Base-by-base conservation (phyloP, 2,113 vertebrate genomes). In the Etheostoma spectabile region DNA sequence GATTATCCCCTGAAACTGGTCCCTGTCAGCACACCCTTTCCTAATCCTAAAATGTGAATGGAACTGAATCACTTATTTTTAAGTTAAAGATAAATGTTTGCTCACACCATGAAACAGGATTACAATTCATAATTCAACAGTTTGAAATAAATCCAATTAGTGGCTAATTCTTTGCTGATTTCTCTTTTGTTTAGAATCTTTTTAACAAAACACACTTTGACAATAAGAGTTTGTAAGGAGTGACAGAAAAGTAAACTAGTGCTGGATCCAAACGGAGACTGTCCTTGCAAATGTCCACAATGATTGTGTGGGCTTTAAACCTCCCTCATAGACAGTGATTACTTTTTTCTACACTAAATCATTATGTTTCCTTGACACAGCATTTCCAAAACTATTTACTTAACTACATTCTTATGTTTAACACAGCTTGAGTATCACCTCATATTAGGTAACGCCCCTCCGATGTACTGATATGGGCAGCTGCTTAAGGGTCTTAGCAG, bases 401-500 rank as follows among this genome's bases (percentile, higher is more conserved):
- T 38, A 16, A 79, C 22, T 60, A 67, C 21, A 30, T 74, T 68
- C 15, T 42, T 53, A 15, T 49, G 27, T 53, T 49, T 21, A 55
- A 56, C 56, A 73, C 24, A 52, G 64, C 63, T 74, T 74, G 16
- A 75, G 48, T 77, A 46, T 71, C 49, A 72, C 61, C 76, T 77
- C 14, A 6, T 13, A 42, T 27, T 42, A 66, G 51, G 66, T 86
- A 85, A 74, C 69, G 78, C 51, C 22, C 70, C 15, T 52, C 27
- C 84, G 79, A 80, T 80, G 24, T 71, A 71, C 18, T 86, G 84
- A 88, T 84, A 67, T 51, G 75, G 33, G 35, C 66, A 88, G 73
- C 83, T 88, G 86, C 77, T 86, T 73, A 27, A 62, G 66, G 77
- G 77, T 79, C 70, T 89, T 80, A 82, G 56, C 77, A 74, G 60